These are phyloP conservation scores for Chloroceryle inda DNA, from an alignment of 2,797 vertebrate genomes.

Conservation along the genomic window DNA sequence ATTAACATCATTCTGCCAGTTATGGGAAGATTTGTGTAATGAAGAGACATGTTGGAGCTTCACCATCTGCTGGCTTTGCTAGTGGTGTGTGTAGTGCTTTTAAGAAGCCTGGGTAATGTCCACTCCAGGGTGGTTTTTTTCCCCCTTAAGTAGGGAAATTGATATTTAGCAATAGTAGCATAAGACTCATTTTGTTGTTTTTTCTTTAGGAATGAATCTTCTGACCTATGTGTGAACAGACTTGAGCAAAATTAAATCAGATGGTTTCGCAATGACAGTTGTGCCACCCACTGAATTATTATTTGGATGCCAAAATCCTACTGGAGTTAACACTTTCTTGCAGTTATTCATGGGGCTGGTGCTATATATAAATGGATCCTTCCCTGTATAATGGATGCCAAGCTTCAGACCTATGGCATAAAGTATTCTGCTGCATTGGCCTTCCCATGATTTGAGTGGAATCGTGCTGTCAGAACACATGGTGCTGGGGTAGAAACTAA, in stretches of 20 bases:
- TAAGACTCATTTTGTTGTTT: constrained; percentile 75
- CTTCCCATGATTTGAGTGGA: constrained; percentile 37
- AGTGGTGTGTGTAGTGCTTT: background rate
- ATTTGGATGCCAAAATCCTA: constrained; percentile 75
- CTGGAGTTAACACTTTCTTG: constrained; percentile 73
- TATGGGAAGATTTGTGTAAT: background rate
- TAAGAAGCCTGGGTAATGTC: constrained; percentile 20
- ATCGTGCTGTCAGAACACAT: constrained; percentile 53
- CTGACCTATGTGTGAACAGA: constrained; percentile 75
- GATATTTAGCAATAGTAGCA: constrained; percentile 63
- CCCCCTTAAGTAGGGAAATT: constrained; percentile 38
- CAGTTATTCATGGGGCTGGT: constrained; percentile 69
- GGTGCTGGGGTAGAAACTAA: constrained; percentile 62
- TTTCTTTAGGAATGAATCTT: constrained; percentile 75
- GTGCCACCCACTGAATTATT: constrained; percentile 76
- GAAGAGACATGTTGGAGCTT: constrained; percentile 16
- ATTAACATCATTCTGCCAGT: background rate
- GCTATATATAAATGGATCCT: constrained; percentile 65
- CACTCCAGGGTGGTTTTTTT: background rate
- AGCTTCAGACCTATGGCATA: constrained; percentile 72
- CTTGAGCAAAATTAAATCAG: constrained; percentile 75
- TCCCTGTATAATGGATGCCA: constrained; percentile 73
- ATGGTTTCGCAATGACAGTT: constrained; percentile 73
- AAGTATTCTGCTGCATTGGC: constrained; percentile 61
- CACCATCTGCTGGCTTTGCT: constrained; percentile 7